A percentile compares a stretch with the other conserved stretches of the same genome.
These are phyloP conservation scores for Ormyrus thymus DNA, from an alignment of 2,888 invertebrate genomes.

Conservation along the genomic window DNA sequence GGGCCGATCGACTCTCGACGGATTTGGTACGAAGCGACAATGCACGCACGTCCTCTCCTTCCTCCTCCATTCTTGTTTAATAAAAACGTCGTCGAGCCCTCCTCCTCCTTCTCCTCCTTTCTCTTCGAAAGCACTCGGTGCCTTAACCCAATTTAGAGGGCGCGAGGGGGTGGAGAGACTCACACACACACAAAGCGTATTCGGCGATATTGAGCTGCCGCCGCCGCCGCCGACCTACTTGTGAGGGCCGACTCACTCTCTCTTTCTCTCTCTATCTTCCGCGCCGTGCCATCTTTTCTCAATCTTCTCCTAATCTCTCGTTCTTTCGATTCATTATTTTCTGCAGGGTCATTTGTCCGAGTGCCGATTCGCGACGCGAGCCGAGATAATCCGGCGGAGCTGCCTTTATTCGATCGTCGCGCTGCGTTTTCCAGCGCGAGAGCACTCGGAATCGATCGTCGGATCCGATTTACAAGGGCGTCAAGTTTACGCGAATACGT, in stretches of 20 bases:
- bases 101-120: slow-evolving; percentile 46
- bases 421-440: no score
- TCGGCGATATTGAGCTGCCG: slow-evolving; percentile 70
- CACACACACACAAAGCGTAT: slow-evolving; percentile 66
- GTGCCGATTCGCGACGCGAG: no score
- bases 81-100: slow-evolving; percentile 41
- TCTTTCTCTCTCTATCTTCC: background rate
- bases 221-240: slow-evolving; percentile 68
- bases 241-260: slow-evolving; percentile 58
- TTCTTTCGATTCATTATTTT: background rate
- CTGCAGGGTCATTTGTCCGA: no score
- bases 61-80: slow-evolving; percentile 18
- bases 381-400: no score
- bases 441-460: no score
- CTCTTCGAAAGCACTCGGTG: slow-evolving; percentile 53
- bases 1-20: background rate
- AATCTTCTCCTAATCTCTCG: background rate
- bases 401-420: no score
- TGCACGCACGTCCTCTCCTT: background rate
- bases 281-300: background rate
- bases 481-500: no score
- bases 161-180: background rate
- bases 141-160: slow-evolving; percentile 69
- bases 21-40: background rate
- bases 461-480: no score